Evolutionary conservation across 1,140 invertebrate genomes (phyloP).

Genomic region (Leptopilina clavipes): DNA sequence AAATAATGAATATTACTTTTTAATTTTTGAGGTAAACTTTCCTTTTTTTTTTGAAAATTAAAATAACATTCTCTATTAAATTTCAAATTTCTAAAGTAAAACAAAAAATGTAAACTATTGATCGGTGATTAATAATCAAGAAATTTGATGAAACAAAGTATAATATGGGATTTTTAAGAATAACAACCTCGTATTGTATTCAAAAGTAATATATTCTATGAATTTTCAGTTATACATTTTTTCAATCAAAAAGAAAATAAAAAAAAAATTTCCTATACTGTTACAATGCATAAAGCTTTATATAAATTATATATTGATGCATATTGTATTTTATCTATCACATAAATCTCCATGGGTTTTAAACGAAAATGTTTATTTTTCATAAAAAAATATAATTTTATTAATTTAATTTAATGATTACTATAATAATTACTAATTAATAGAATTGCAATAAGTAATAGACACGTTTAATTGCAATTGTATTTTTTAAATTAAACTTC

Average conservation of each 20-base stretch:
- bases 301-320: neutral
- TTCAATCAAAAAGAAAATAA: neutral
- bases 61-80: neutral
- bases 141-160: too few relatives aligned
- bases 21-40: neutral
- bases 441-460: too few relatives aligned
- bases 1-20: neutral
- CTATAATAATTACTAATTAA: too few relatives aligned
- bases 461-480: too few relatives aligned
- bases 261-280: neutral
- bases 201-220: constrained; percentile 15
- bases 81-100: neutral
- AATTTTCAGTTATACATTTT: neutral
- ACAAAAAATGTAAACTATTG: neutral
- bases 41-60: neutral
- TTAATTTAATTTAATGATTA: too few relatives aligned
- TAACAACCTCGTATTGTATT: neutral
- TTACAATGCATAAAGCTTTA: neutral
- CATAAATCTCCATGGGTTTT: neutral
- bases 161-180: neutral
- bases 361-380: too few relatives aligned
- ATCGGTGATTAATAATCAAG: neutral
- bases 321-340: neutral
- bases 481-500: too few relatives aligned
- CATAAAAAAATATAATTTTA: too few relatives aligned